Evolutionary conservation across 2,888 invertebrate genomes (phyloP).

Genomic region (Octonoba sinensis): DNA sequence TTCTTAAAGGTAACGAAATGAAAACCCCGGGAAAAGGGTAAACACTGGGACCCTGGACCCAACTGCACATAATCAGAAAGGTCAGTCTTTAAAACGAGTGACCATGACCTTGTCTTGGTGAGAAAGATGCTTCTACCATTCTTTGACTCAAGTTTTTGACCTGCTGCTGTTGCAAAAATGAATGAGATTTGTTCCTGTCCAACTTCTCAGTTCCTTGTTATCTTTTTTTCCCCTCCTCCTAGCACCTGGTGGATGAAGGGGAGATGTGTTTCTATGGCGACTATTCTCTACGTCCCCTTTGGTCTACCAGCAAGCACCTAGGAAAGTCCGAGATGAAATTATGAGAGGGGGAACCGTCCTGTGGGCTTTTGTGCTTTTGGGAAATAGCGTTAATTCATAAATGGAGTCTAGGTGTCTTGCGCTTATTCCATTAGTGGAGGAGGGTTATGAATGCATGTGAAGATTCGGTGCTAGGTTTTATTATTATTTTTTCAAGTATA

Average conservation of each 20-base stretch:
- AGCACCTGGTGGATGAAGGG: conserved; percentile 33
- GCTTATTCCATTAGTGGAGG: background rate
- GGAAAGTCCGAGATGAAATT: conserved; percentile 7
- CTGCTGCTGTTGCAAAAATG: conserved; percentile 15
- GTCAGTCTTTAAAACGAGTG: conserved; percentile 21
- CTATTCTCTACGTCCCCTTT: conserved; percentile 12
- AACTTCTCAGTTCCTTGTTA: conserved; percentile 43
- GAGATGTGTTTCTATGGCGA: conserved; percentile 1
- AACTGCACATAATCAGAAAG: conserved; percentile 1
- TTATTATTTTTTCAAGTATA: too few species aligned
- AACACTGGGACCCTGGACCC: conserved; percentile 17
- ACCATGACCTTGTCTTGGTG: conserved; percentile 28
- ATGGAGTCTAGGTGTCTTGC: background rate
- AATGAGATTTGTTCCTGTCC: conserved; percentile 51
- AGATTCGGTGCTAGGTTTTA: background rate
- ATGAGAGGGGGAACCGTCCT: conserved; percentile 1
- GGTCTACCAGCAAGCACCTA: conserved; percentile 16
- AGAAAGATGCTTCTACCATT: conserved; percentile 14
- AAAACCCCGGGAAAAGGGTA: conserved; percentile 33
- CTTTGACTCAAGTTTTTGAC: background rate
- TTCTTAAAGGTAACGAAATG: conserved; percentile 1
- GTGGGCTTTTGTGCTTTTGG: background rate
- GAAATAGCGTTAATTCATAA: background rate
- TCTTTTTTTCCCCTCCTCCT: conserved; percentile 23
- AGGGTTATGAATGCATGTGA: background rate